These are phyloP conservation scores for Romanomermis culicivorax DNA, from an alignment of 2,888 invertebrate genomes.

Conservation along the genomic window DNA sequence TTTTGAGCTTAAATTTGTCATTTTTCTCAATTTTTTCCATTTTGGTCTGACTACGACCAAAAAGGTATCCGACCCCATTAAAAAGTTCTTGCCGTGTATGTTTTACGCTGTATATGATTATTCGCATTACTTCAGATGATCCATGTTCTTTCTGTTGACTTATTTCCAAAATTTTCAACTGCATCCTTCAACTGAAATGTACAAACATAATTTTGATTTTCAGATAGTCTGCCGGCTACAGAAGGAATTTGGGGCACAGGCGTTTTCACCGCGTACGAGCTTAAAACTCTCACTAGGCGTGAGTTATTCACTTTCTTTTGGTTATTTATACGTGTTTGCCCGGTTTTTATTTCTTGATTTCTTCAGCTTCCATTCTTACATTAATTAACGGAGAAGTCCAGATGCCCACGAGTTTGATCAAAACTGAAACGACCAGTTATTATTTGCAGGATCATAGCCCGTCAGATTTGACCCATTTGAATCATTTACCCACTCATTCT, in stretches of 20 bases:
- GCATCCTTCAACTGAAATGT: no score
- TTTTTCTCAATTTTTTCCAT: no score
- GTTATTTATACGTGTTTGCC: conserved; percentile 4
- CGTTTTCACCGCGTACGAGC: conserved; percentile 96
- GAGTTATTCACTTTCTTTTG: conserved; percentile 21
- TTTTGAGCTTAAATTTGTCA: no score
- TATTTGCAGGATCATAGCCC: background rate
- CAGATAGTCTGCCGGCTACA: conserved; percentile 65
- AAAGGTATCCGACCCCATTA: no score
- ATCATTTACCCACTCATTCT: no score
- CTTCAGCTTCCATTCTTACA: conserved; percentile 13
- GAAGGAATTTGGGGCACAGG: conserved; percentile 98
- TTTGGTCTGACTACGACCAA: no score
- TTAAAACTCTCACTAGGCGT: conserved; percentile 96
- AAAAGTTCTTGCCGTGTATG: no score
- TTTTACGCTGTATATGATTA: no score
- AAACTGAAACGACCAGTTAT: conserved; percentile 5
- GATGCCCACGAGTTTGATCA: conserved; percentile 8
- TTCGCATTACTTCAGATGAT: no score
- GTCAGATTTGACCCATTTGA: background rate
- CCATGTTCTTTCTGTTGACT: no score
- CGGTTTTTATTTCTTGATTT: background rate
- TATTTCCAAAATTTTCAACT: no score
- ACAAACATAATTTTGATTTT: background rate
- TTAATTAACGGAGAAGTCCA: conserved; percentile 12